Evolutionary conservation across 2,797 vertebrate genomes (phyloP).

Genomic region (Spondyliosoma cantharus): DNA sequence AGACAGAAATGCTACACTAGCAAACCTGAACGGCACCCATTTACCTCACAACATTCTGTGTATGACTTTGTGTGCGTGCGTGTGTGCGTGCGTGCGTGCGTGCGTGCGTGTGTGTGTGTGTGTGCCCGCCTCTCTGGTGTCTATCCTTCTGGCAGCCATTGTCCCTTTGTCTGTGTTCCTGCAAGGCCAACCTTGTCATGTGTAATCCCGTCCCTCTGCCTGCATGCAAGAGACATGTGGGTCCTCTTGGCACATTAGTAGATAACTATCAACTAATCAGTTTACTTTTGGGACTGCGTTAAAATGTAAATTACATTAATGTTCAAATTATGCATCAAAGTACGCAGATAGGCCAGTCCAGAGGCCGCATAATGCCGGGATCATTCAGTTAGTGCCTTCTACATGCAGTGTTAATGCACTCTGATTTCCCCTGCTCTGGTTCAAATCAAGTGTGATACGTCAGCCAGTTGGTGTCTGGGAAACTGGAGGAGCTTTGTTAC

Average conservation of each 20-base stretch:
- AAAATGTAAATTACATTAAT: slow-evolving; percentile 90
- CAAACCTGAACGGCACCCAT: slow-evolving; percentile 76
- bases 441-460: slow-evolving; percentile 80
- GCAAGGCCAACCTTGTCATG: slow-evolving; percentile 78
- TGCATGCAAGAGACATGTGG: slow-evolving; percentile 79
- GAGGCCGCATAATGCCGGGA: slow-evolving; percentile 82
- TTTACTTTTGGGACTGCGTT: slow-evolving; percentile 87
- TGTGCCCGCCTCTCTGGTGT: slow-evolving; percentile 36
- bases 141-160: slow-evolving; percentile 66
- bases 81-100: slow-evolving; percentile 21
- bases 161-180: slow-evolving; percentile 75
- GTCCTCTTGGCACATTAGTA: slow-evolving; percentile 84
- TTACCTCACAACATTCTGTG: slow-evolving; percentile 63
- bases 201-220: slow-evolving; percentile 79
- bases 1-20: slow-evolving; percentile 74
- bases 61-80: slow-evolving; percentile 37
- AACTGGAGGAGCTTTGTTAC: slow-evolving; percentile 74
- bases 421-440: slow-evolving; percentile 82
- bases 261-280: slow-evolving; percentile 88
- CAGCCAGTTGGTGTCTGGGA: slow-evolving; percentile 79
- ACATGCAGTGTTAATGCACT: slow-evolving; percentile 87
- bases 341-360: slow-evolving; percentile 80
- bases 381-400: slow-evolving; percentile 85
- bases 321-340: slow-evolving; percentile 87
- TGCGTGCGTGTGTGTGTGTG: slow-evolving; percentile 15